Evolutionary conservation across 2,888 invertebrate species (phyloP).

Genomic region (Caenorhabditis plicata): DNA sequence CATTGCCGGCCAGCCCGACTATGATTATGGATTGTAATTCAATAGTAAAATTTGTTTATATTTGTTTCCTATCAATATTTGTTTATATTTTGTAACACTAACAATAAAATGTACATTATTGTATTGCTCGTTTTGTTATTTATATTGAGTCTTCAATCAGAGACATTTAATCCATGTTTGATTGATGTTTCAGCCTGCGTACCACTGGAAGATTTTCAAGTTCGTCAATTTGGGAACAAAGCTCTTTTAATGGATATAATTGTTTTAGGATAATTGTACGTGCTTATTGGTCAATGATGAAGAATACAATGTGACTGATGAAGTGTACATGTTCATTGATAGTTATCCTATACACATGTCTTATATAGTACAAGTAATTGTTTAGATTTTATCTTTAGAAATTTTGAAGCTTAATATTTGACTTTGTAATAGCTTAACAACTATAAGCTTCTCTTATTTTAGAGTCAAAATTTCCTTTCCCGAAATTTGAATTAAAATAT

Average conservation of each 20-base stretch:
- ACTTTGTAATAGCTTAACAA: no score
- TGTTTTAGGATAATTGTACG: constrained; percentile 40
- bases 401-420: no score
- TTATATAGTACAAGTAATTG: constrained; percentile 28
- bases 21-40: constrained; percentile 29
- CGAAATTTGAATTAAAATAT: no score
- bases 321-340: constrained; percentile 31
- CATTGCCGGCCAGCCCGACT: constrained; percentile 14
- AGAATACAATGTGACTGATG: constrained; percentile 30
- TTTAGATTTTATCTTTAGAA: not conserved
- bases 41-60: no score
- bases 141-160: no score
- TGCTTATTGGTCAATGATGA: constrained; percentile 30
- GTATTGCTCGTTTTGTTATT: no score
- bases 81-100: no score
- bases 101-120: no score
- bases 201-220: constrained; percentile 43
- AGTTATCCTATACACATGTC: constrained; percentile 35
- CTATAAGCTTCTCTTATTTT: no score
- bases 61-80: no score
- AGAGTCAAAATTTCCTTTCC: no score
- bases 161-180: constrained; percentile 37
- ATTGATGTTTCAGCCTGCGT: constrained; percentile 32
- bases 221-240: not conserved
- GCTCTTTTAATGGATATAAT: not conserved